Conservation (phyloP, 2,113 vertebrate genomes). For the Perca schrenkii region DNA sequence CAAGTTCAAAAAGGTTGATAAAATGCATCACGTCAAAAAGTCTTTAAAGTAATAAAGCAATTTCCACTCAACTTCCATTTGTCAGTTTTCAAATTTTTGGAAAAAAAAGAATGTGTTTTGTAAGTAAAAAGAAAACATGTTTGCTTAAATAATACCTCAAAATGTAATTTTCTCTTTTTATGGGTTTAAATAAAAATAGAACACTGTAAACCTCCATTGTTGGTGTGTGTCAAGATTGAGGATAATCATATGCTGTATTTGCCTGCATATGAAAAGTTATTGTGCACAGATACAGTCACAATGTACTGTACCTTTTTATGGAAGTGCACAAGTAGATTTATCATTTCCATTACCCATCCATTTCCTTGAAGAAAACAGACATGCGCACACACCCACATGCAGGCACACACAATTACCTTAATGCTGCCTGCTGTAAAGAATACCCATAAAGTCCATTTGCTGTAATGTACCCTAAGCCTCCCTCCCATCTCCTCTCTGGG, state of each 20-base stretch:
- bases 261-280: not conserved
- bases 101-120: not conserved
- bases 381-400: slow-evolving; percentile 24
- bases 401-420: slow-evolving; percentile 82
- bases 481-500: slow-evolving; percentile 68
- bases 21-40: slow-evolving; percentile 22
- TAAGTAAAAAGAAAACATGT: not conserved
- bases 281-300: slow-evolving; percentile 6
- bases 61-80: not conserved
- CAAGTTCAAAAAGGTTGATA: slow-evolving; percentile 7
- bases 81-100: not conserved
- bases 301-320: slow-evolving; percentile 12
- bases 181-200: too few species aligned
- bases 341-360: slow-evolving; percentile 49
- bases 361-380: slow-evolving; percentile 34
- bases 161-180: too few species aligned
- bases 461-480: slow-evolving; percentile 73
- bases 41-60: not conserved
- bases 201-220: not conserved
- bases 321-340: slow-evolving; percentile 28
- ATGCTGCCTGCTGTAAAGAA: slow-evolving; percentile 81
- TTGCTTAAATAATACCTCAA: not conserved
- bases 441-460: slow-evolving; percentile 84
- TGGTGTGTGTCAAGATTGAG: not conserved
- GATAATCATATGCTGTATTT: not conserved